phyloP scores from a whole-genome alignment of 2,888 invertebrate genomes.

The Synanthedon vespiformis region DNA sequence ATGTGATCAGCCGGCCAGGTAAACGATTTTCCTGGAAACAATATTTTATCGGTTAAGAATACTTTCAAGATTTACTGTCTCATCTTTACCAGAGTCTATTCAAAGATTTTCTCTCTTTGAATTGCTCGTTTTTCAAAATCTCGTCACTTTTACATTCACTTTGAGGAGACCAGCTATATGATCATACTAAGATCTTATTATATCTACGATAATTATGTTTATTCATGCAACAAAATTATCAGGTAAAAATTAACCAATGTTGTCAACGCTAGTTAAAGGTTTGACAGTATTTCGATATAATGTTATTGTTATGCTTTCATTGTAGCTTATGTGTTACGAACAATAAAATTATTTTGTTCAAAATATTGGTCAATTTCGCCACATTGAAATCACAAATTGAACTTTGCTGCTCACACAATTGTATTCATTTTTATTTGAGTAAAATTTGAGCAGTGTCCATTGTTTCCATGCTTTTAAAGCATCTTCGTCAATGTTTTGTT shows the following conservation, averaged over 20 bases:
- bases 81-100: too few species aligned
- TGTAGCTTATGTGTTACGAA: slow-evolving; percentile 52
- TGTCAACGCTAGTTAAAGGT: background rate
- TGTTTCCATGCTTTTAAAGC: slow-evolving; percentile 34
- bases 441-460: slow-evolving; percentile 5
- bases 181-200: too few species aligned
- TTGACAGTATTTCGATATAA: background rate
- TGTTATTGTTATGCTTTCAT: slow-evolving; percentile 46
- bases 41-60: background rate
- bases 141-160: too few species aligned
- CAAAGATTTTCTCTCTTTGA: too few species aligned
- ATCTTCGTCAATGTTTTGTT: slow-evolving; percentile 14
- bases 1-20: slow-evolving; percentile 79
- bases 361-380: slow-evolving; percentile 2
- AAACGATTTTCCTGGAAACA: slow-evolving; percentile 19
- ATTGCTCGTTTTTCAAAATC: too few species aligned
- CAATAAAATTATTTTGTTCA: slow-evolving; percentile 6
- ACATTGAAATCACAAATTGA: slow-evolving; percentile 9
- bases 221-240: background rate
- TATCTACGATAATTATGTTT: too few species aligned
- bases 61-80: too few species aligned
- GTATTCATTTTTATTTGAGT: slow-evolving; percentile 5
- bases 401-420: slow-evolving; percentile 12
- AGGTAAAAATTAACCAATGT: background rate
- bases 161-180: too few species aligned